Conservation (phyloP, 2,888 invertebrate genomes). For the Heliconius erato region DNA sequence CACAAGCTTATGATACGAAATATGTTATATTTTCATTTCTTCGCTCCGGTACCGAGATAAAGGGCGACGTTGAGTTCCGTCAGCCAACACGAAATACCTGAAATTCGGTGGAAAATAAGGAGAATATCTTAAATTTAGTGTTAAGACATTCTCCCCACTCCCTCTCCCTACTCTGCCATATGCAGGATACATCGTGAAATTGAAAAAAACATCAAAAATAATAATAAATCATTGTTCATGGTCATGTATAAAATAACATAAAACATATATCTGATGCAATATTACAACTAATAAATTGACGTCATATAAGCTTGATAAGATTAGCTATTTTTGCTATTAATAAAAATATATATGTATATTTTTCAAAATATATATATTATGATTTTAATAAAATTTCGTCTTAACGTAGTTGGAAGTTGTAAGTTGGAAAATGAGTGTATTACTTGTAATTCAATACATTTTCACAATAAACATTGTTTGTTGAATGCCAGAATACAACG, state of each 20-base stretch:
- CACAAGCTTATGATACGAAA: no score
- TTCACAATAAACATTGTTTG: no score
- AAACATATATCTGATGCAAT: conserved; percentile 13
- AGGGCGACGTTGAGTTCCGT: no score
- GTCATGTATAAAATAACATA: neutral
- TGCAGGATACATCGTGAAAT: no score
- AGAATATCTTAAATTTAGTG: no score
- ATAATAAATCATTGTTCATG: neutral
- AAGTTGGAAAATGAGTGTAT: neutral
- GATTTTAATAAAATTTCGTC: neutral
- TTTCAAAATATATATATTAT: neutral
- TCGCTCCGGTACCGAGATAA: no score
- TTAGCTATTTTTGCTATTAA: neutral
- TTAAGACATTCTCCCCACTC: no score
- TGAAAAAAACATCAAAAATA: no score
- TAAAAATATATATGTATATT: neutral
- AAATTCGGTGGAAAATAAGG: neutral
- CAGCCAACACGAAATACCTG: neutral
- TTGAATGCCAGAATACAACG: no score
- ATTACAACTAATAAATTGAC: conserved; percentile 7
- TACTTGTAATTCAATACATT: no score
- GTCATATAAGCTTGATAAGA: conserved; percentile 4
- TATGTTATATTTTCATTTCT: no score
- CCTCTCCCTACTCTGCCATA: no score
- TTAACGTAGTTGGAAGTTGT: neutral